Percentiles rank a stretch among this genome's conserved stretches.
Conservation (phyloP, 2,797 vertebrate species). For the Micrastur ruficollis region DNA sequence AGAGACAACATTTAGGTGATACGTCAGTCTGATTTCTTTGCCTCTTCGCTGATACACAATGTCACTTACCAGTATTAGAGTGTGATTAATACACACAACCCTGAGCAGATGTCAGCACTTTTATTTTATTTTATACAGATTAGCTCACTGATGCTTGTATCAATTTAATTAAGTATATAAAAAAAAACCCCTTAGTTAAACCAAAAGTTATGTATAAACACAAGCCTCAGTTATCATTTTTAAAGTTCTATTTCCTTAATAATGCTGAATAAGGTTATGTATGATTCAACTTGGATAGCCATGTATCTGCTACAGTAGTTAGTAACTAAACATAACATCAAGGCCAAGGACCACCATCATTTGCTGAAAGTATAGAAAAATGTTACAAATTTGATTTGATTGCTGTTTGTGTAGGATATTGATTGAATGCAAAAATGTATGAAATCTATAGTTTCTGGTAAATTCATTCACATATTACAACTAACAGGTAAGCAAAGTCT, state of each 20-base stretch:
- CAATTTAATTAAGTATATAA: neutral
- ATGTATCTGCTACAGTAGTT: neutral
- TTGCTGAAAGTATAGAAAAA: neutral
- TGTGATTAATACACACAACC: neutral
- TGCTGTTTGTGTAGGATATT: neutral
- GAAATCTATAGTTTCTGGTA: neutral
- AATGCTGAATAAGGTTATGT: neutral
- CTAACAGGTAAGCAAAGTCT: neutral
- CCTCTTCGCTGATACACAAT: neutral
- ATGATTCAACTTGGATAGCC: neutral
- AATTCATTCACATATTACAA: neutral
- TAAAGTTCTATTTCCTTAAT: neutral
- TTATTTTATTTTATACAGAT: neutral
- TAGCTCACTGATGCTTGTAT: neutral
- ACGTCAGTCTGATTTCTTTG: neutral
- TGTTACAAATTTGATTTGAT: neutral
- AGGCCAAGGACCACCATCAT: neutral
- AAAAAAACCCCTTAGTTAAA: neutral
- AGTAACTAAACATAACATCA: neutral
- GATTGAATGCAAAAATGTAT: neutral
- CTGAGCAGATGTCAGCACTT: neutral
- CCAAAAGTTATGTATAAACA: neutral
- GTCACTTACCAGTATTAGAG: neutral
- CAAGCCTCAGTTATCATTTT: neutral
- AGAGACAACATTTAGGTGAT: neutral